phyloP scores from a whole-genome alignment of 2,888 invertebrate genomes.

The Netelia melanura region DNA sequence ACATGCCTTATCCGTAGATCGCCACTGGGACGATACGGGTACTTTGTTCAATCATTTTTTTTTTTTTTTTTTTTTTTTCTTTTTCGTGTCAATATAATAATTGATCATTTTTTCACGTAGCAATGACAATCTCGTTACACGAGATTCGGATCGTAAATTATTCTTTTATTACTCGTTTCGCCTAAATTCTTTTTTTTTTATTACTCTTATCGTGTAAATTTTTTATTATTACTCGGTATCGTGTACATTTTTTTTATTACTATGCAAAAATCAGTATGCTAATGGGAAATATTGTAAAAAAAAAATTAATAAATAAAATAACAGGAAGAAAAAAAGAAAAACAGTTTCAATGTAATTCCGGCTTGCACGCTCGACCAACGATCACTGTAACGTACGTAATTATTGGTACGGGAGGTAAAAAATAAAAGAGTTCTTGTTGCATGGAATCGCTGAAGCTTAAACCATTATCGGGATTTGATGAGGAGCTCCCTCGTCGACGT shows the following conservation, averaged over 20 bases:
- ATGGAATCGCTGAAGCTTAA: conserved; percentile 43
- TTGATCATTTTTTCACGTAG: background rate
- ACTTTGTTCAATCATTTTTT: background rate
- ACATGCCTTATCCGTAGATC: conserved; percentile 12
- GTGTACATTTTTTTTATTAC: too few species aligned
- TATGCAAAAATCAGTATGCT: too few species aligned
- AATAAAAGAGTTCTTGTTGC: conserved; percentile 2
- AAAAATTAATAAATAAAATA: background rate
- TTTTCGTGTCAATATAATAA: background rate
- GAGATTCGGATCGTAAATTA: too few species aligned
- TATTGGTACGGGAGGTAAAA: conserved; percentile 20
- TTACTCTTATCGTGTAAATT: too few species aligned
- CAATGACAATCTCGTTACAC: background rate
- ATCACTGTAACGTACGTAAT: conserved; percentile 20
- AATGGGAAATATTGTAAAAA: background rate
- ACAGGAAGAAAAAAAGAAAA: background rate
- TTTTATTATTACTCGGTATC: too few species aligned
- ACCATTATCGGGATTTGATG: conserved; percentile 44
- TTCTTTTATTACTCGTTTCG: too few species aligned
- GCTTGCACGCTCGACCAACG: conserved; percentile 60
- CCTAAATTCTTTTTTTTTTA: too few species aligned
- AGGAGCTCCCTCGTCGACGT: conserved; percentile 12
- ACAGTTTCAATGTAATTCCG: conserved; percentile 24
- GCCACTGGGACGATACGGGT: background rate
- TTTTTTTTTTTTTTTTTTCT: too few species aligned